Percentiles rank a stretch among this genome's conserved stretches.
Conservation (phyloP, 1,140 invertebrate species). For the Brachionus plicatilis region DNA sequence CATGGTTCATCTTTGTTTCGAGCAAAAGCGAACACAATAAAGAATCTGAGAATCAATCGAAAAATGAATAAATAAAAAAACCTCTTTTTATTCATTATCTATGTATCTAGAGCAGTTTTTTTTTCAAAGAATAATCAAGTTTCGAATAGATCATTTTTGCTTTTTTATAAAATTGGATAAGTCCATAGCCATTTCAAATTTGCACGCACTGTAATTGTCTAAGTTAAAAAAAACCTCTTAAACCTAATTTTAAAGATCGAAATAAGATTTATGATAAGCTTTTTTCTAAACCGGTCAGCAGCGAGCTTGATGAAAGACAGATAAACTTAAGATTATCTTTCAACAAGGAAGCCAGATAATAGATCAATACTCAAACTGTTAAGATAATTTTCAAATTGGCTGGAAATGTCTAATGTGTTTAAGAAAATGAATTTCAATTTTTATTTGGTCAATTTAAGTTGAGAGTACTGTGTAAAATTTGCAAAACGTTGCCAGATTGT, state of each 20-base stretch:
- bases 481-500: background rate
- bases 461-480: background rate
- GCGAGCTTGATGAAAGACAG: background rate
- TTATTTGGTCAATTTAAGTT: background rate
- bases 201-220: background rate
- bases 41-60: background rate
- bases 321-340: background rate
- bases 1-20: background rate
- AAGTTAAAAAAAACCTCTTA: background rate
- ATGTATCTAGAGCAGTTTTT: conserved; percentile 33
- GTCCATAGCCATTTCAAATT: background rate
- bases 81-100: conserved; percentile 4
- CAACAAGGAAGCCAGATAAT: background rate
- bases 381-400: conserved; percentile 17
- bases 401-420: conserved; percentile 22
- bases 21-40: background rate
- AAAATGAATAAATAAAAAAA: background rate
- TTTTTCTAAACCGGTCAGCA: background rate
- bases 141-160: conserved; percentile 1
- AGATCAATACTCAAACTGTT: background rate
- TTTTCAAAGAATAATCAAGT: background rate
- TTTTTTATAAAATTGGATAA: background rate
- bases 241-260: background rate
- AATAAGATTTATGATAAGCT: background rate
- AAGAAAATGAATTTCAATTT: background rate